These are phyloP conservation scores for Halcyon chelicuti DNA, from an alignment of 2,797 vertebrate species.

Conservation along the genomic window DNA sequence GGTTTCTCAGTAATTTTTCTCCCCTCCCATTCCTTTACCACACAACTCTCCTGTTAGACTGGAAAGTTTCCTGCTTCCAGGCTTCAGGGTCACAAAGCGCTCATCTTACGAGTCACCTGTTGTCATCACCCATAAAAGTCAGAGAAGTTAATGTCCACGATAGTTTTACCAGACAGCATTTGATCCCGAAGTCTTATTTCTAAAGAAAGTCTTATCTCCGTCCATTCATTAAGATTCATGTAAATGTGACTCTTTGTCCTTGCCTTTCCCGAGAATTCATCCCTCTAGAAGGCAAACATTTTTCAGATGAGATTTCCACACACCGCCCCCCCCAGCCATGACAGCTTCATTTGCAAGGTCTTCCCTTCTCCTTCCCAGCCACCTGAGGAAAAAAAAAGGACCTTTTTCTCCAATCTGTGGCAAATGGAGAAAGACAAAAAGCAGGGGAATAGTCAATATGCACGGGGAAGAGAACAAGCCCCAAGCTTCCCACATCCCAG, in stretches of 20 bases:
- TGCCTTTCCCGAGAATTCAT: neutral
- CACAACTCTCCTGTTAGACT: neutral
- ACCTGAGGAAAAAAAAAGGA: neutral
- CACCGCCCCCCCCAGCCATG: accelerated
- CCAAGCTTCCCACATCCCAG: neutral
- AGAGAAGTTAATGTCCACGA: neutral
- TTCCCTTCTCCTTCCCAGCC: neutral
- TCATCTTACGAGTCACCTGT: neutral
- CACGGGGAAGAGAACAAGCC: neutral
- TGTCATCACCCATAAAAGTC: neutral
- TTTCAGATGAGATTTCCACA: neutral
- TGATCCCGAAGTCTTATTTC: neutral
- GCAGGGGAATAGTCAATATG: neutral
- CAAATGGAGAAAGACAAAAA: neutral
- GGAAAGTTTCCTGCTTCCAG: neutral
- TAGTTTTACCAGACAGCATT: neutral
- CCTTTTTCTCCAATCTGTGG: neutral
- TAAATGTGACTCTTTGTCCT: neutral
- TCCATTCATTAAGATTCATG: neutral
- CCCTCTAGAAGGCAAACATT: neutral
- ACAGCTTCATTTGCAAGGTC: neutral
- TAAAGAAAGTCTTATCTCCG: neutral
- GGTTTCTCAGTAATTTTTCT: neutral
- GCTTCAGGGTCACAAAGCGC: neutral
- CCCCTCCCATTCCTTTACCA: neutral